Base-by-base conservation (phyloP, 2,888 invertebrate species). In the Rhabditoides inermis region DNA sequence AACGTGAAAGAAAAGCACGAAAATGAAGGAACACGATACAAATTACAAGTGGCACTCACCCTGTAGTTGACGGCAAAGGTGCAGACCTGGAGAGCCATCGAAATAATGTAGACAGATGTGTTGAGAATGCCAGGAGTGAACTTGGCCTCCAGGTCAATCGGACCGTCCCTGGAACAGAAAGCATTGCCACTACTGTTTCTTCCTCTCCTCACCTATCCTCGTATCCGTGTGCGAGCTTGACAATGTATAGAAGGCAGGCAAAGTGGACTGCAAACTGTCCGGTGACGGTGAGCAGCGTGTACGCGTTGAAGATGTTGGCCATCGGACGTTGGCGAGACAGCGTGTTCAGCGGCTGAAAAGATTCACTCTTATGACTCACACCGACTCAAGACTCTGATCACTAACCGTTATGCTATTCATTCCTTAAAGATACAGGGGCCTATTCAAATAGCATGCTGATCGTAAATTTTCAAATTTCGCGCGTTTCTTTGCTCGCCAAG, bases 1-100 rank as follows among this genome's bases (percentile, higher is more conserved):
- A 12, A 12, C 35, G 10, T 32, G 35, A 32, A 32, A 12, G n/a
- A 32, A n/a, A 30, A 6, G 15, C 32, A 27, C 18, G 25, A 51
- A 36, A 28, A 30, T 15, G 7, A 15, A 10, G 7, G 32, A 32
- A 10, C 10, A 32, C 15, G 32, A 32, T 10, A 32, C 15, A 32
- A 10, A 18, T 25, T 10, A 7, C 4, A 15, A 39, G n/a, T 20
- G 47, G 20, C 23, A 70, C 78, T 79, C 80, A 94, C 94, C 84
- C 92, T 86, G 77, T 99, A 98, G 80, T 99, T 99, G 55, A 99
- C 90, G 53, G 92, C 94, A 80, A 99, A 98, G 12, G 98, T 98
- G 1, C 91, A 89, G 63, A 98, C 86, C 82, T 99, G 98, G 58
- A 99, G 81, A 18, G 92, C 86, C 85, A 95, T 87, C 1, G 94